These are phyloP conservation scores for Drosophila ogumai DNA, from an alignment of 1,140 invertebrate species.

Conservation along the genomic window DNA sequence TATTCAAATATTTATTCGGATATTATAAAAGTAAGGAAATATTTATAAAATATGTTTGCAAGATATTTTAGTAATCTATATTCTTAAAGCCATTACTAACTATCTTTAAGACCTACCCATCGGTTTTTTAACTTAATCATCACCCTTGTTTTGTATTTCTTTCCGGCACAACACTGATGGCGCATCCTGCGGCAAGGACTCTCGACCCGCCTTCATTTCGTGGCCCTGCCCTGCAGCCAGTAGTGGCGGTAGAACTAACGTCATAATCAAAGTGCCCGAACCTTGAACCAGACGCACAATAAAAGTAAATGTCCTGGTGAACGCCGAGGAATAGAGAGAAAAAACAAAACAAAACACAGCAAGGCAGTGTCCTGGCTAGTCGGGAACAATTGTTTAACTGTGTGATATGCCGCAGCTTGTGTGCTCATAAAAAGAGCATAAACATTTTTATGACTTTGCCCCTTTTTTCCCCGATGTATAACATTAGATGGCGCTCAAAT, in stretches of 20 bases:
- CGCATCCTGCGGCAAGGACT: conserved; percentile 22
- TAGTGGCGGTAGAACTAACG: conserved; percentile 32
- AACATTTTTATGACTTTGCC: conserved; percentile 63
- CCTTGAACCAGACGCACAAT: conserved; percentile 63
- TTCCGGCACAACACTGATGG: conserved; percentile 11
- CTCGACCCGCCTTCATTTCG: not conserved
- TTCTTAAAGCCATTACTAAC: no score
- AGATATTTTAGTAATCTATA: not conserved
- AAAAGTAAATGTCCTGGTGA: conserved; percentile 56
- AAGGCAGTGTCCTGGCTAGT: conserved; percentile 43
- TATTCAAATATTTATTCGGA: no score
- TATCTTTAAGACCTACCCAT: no score
- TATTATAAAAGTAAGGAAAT: not conserved
- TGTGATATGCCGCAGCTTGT: conserved; percentile 64
- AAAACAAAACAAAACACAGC: conserved; percentile 16
- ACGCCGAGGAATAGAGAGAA: conserved; percentile 3
- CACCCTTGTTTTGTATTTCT: not conserved
- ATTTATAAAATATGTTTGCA: not conserved
- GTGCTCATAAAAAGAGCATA: conserved; percentile 60
- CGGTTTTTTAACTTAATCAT: not conserved
- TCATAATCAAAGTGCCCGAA: conserved; percentile 62
- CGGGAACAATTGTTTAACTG: conserved; percentile 61
- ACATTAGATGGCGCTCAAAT: conserved; percentile 51
- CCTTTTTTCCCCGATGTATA: conserved; percentile 36
- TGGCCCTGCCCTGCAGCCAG: conserved; percentile 28